phyloP scores from a whole-genome alignment of 2,888 invertebrate genomes.

The Liopterus haemorrhoidalis region DNA sequence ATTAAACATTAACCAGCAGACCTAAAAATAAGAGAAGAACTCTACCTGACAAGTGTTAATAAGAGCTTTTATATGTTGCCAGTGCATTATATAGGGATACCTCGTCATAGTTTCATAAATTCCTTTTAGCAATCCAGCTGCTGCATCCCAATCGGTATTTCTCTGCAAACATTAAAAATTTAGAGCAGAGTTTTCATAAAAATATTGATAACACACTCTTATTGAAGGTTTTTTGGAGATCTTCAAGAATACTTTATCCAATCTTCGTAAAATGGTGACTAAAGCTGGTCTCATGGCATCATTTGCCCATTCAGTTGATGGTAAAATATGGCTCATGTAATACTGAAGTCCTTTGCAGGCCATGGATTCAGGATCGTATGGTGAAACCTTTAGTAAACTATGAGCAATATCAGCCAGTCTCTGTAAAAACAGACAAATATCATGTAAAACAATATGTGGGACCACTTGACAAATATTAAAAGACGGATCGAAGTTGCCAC shows the following conservation, averaged over 20 bases:
- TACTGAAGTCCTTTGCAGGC: slow-evolving; percentile 87
- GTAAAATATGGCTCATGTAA: slow-evolving; percentile 88
- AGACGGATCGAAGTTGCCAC: too few relatives aligned
- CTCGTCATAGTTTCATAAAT: slow-evolving; percentile 89
- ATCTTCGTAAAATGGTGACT: slow-evolving; percentile 80
- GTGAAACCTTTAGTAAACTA: slow-evolving; percentile 92
- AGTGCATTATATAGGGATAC: slow-evolving; percentile 93
- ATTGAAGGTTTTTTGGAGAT: slow-evolving; percentile 95
- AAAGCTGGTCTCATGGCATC: slow-evolving; percentile 87
- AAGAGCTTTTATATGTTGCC: slow-evolving; percentile 87
- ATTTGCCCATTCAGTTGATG: slow-evolving; percentile 93
- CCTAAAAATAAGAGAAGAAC: neutral
- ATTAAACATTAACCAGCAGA: slow-evolving; percentile 4
- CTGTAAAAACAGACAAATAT: slow-evolving; percentile 48
- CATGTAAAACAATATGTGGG: too few relatives aligned
- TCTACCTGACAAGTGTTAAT: slow-evolving; percentile 79
- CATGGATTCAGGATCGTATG: slow-evolving; percentile 97
- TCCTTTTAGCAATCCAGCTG: slow-evolving; percentile 87
- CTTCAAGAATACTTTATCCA: slow-evolving; percentile 95
- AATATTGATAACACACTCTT: slow-evolving; percentile 48
- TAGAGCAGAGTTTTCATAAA: slow-evolving; percentile 1
- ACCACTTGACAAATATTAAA: too few relatives aligned
- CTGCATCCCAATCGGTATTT: slow-evolving; percentile 96
- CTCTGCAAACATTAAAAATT: slow-evolving; percentile 52
- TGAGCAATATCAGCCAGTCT: slow-evolving; percentile 95